These are phyloP conservation scores for Betta splendens DNA, from an alignment of 2,797 vertebrate species.

Conservation along the genomic window DNA sequence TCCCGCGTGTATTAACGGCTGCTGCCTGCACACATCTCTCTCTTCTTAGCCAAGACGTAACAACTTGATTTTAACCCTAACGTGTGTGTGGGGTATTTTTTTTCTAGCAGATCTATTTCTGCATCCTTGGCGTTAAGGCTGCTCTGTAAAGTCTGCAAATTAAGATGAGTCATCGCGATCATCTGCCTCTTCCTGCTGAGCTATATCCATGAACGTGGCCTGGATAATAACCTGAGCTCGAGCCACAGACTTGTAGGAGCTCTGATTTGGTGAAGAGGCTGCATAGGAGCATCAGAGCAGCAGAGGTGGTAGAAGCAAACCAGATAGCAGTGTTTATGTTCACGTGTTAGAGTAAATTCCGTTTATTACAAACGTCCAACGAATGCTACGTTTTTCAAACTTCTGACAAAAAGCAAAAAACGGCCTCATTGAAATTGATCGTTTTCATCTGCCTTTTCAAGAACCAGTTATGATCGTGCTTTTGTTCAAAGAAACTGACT, in stretches of 20 bases:
- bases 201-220: slow-evolving; percentile 49
- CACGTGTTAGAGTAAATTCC: background rate
- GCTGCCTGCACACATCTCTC: slow-evolving; percentile 9
- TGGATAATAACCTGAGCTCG: slow-evolving; percentile 44
- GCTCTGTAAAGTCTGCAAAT: slow-evolving; percentile 39
- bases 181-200: slow-evolving; percentile 17
- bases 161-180: slow-evolving; percentile 46
- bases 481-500: background rate
- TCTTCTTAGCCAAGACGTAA: slow-evolving; percentile 23
- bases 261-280: slow-evolving; percentile 48
- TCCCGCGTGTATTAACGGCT: slow-evolving; percentile 11
- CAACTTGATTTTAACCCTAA: slow-evolving; percentile 9
- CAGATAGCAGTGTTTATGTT: slow-evolving; percentile 19
- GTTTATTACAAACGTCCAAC: background rate
- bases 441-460: background rate
- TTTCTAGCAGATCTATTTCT: background rate
- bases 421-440: background rate
- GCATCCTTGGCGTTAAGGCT: slow-evolving; percentile 6
- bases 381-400: background rate
- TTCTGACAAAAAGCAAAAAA: background rate
- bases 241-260: slow-evolving; percentile 29
- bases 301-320: slow-evolving; percentile 51
- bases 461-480: background rate
- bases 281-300: slow-evolving; percentile 46
- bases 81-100: background rate